Base-by-base conservation (phyloP, 2,888 invertebrate species). In the Pristionchus mayeri region DNA sequence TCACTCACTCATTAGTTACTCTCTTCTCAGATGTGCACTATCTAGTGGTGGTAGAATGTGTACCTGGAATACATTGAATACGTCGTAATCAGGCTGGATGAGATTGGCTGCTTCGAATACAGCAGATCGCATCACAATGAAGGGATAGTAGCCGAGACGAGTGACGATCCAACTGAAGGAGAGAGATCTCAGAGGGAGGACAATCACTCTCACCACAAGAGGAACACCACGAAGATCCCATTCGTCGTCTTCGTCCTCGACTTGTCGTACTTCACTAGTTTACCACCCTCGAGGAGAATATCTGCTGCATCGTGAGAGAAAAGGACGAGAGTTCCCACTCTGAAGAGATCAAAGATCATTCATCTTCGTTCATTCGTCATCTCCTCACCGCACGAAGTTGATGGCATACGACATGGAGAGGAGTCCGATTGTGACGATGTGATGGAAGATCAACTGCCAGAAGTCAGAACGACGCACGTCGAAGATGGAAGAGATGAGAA, bases 381-480 rank as follows among this genome's bases (percentile, higher is more conserved):
- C 44, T 50, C 52, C 63, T 63, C 30, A 82, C 82, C 82, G 91
- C 9, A 93, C 92, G 89, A 93, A 93, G 89, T 94, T 94, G 85
- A 89, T 90, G 6, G 92, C 89, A 93, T 93, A 94, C 76, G 94
- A 93, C 86, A 93, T 92, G 60, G 92, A 91, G 87, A 94, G 89
- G 40, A 94, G 91, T 24, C 91, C 89, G 79, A 94, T 93, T 3
- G 94, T 94, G 48, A 93, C 93, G 54, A 93, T 86, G 87, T 94
- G 94, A 87, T 94, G 94, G 44, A 93, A 85, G 83, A 94, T 92
- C 92, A 94, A 93, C 89, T 94, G 93, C 89, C 92, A 91, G 88
- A 94, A 94, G 89, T 94, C 94, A 91, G 93, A 94, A 86, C 94
- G 91, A 86, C 93, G 92, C 34, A 93, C 93, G 88, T 94, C 94